Percentiles rank a stretch among this genome's conserved stretches.
Evolutionary conservation across 1,140 invertebrate genomes (phyloP).

Genomic region (Lucilia cuprina): DNA sequence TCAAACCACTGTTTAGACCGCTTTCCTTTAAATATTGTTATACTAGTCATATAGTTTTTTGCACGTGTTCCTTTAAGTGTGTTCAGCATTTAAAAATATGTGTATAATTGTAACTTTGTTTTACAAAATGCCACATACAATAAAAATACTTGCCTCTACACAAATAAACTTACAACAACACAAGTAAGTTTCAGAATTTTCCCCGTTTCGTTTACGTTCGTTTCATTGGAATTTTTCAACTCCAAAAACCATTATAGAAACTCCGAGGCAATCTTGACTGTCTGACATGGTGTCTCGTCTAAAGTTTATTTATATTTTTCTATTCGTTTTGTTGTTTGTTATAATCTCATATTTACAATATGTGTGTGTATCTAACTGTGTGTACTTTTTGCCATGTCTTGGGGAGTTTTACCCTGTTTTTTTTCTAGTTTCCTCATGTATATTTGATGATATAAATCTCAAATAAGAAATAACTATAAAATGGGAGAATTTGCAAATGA

Average conservation of each 20-base stretch:
- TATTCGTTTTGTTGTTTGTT: not conserved
- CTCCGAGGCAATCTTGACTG: not conserved
- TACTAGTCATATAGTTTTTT: too few species aligned
- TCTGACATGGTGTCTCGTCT: constrained; percentile 2
- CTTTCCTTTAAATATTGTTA: too few species aligned
- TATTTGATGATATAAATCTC: not conserved
- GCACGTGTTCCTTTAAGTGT: too few species aligned
- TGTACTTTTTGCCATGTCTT: not conserved
- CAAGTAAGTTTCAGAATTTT: not conserved
- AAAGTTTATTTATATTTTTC: not conserved
- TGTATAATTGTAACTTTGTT: not conserved
- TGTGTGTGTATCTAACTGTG: not conserved
- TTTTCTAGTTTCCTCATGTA: not conserved
- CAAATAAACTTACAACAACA: not conserved
- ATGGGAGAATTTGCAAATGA: not conserved
- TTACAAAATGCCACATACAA: not conserved
- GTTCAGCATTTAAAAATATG: not conserved
- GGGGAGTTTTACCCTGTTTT: not conserved
- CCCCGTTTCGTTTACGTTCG: not conserved
- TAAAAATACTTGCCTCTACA: not conserved
- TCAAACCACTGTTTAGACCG: too few species aligned
- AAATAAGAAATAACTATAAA: not conserved
- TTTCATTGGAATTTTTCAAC: not conserved
- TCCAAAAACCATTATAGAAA: not conserved
- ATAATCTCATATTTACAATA: not conserved